These are phyloP conservation scores for Drosophila mercatorum DNA, from an alignment of 2,888 invertebrate species.

Conservation along the genomic window DNA sequence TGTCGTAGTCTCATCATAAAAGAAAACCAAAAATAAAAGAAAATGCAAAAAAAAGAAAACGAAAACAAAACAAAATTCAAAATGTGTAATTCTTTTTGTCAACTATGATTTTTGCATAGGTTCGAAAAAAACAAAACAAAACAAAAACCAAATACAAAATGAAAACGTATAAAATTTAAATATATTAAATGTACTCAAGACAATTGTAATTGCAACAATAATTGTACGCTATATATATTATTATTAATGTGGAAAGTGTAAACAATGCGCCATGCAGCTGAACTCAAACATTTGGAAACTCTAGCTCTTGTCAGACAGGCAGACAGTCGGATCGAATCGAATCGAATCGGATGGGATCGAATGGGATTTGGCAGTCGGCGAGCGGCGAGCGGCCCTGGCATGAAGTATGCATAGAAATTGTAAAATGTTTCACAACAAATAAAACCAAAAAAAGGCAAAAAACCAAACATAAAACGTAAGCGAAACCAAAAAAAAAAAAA, in stretches of 20 bases:
- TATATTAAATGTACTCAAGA: conserved; percentile 83
- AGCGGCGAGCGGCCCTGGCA: conserved; percentile 24
- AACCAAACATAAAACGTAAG: conserved; percentile 67
- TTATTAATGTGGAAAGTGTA: conserved; percentile 66
- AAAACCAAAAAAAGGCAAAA: conserved; percentile 7
- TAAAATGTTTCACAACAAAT: conserved; percentile 79
- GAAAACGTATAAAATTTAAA: conserved; percentile 69
- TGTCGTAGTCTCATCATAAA: conserved; percentile 80
- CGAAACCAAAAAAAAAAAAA: conserved; percentile 52
- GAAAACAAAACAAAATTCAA: conserved; percentile 29
- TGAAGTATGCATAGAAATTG: conserved; percentile 60
- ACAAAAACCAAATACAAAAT: conserved; percentile 30
- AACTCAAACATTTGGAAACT: conserved; percentile 21
- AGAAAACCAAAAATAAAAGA: conserved; percentile 14
- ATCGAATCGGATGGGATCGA: too few species aligned
- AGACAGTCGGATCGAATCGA: too few species aligned
- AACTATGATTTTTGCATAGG: conserved; percentile 77
- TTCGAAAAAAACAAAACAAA: conserved; percentile 28
- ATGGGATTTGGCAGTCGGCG: neutral
- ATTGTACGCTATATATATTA: conserved; percentile 83
- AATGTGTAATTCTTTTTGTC: conserved; percentile 72
- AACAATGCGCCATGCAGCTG: conserved; percentile 46
- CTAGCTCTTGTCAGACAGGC: conserved; percentile 7
- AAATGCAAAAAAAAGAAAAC: conserved; percentile 22
- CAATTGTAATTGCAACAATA: conserved; percentile 85